These are phyloP conservation scores for Diuraphis noxia DNA, from an alignment of 1,140 invertebrate genomes.

Conservation along the genomic window DNA sequence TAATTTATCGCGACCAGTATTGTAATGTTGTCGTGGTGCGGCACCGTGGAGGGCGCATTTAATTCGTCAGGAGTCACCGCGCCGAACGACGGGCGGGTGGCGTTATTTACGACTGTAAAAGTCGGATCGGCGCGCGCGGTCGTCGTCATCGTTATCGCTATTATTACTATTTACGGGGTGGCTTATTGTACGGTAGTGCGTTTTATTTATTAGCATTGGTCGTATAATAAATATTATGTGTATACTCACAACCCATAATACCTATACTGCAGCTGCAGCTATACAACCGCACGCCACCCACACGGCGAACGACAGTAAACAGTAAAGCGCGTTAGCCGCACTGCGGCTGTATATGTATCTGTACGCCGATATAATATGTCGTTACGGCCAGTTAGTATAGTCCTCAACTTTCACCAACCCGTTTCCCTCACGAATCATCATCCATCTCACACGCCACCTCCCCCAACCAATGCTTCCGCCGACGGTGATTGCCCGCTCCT, in stretches of 20 bases:
- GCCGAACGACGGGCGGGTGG: no score
- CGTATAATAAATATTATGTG: not conserved
- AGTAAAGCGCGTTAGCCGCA: not conserved
- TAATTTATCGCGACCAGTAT: not conserved
- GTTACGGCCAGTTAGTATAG: not conserved
- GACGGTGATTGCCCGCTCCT: not conserved
- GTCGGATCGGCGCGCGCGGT: not conserved
- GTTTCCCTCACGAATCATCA: not conserved
- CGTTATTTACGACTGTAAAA: not conserved
- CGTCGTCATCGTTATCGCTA: not conserved
- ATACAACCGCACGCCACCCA: not conserved
- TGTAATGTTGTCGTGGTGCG: not conserved
- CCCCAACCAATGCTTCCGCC: no score
- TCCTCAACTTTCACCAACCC: not conserved
- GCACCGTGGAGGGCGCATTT: not conserved
- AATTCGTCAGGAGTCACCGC: not conserved
- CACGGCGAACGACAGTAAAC: not conserved
- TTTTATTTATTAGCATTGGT: constrained; percentile 1
- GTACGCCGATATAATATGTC: not conserved
- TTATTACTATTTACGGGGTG: not conserved
- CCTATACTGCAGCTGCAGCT: not conserved
- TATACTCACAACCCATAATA: not conserved
- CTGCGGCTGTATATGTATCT: not conserved
- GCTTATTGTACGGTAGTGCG: not conserved
- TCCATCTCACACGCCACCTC: no score